Evolutionary conservation across 2,888 invertebrate genomes (phyloP).

Genomic region (Pimpla rufipes): DNA sequence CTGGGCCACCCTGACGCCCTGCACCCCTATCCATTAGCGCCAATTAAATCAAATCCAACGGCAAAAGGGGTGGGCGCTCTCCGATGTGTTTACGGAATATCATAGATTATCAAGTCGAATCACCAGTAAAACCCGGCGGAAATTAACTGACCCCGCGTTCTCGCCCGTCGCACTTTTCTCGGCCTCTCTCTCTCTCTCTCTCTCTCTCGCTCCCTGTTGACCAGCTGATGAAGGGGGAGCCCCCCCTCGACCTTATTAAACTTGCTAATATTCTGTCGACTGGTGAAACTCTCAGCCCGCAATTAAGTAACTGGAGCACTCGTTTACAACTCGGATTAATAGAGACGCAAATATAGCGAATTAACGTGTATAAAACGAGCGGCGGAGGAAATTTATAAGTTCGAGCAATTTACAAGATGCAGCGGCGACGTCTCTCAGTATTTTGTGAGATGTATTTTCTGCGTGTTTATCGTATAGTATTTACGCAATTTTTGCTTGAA

Average conservation of each 20-base stretch:
- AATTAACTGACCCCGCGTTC: constrained; percentile 25
- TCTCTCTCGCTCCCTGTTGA: background rate
- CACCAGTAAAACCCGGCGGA: constrained; percentile 46
- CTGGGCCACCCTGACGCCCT: constrained; percentile 79
- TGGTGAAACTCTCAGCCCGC: background rate
- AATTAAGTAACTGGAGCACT: background rate
- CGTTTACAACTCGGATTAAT: background rate
- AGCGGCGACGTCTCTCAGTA: background rate
- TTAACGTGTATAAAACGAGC: background rate
- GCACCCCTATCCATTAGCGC: constrained; percentile 81
- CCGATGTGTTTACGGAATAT: constrained; percentile 76
- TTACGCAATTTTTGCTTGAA: no score
- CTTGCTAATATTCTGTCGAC: constrained; percentile 37
- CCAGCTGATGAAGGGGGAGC: background rate
- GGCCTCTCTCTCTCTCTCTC: no score
- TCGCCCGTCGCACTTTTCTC: no score
- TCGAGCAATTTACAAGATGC: background rate
- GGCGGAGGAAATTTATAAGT: background rate
- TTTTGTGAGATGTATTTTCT: no score
- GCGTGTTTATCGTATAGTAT: no score
- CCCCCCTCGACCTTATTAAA: constrained; percentile 13
- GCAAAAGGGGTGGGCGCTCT: constrained; percentile 61
- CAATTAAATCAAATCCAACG: constrained; percentile 81
- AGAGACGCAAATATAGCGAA: background rate
- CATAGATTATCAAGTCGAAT: constrained; percentile 69